Conservation (phyloP, 2,888 invertebrate genomes). For the Lepidonotus clava region DNA sequence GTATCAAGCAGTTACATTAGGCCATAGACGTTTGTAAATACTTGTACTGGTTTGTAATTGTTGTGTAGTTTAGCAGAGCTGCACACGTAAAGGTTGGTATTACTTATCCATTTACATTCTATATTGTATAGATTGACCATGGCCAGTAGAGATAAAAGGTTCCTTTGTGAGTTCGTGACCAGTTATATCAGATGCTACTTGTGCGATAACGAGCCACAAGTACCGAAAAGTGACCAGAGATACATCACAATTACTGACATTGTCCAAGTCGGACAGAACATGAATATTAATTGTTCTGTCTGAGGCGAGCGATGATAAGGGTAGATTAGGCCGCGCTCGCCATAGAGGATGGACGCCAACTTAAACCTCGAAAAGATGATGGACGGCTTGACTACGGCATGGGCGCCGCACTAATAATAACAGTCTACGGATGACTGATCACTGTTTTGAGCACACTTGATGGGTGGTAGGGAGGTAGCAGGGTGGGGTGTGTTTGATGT, state of each 20-base stretch:
- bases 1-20: too few species aligned
- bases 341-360: neutral
- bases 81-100: too few species aligned
- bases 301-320: neutral
- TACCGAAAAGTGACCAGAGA: neutral
- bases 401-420: neutral
- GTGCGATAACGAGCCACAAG: neutral
- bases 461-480: neutral
- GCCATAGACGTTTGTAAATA: too few species aligned
- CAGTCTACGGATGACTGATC: neutral
- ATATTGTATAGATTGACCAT: too few species aligned
- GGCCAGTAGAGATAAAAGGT: too few species aligned
- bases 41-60: too few species aligned
- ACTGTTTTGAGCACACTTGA: neutral
- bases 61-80: too few species aligned
- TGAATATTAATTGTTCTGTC: slow-evolving; percentile 26
- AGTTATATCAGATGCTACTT: neutral
- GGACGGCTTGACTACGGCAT: neutral
- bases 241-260: slow-evolving; percentile 25
- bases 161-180: too few species aligned
- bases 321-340: neutral
- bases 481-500: too few species aligned
- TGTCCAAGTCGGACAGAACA: neutral
- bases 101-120: too few species aligned
- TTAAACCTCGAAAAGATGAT: neutral